Conservation (phyloP, 2,888 invertebrate genomes). For the Apamea anceps region DNA sequence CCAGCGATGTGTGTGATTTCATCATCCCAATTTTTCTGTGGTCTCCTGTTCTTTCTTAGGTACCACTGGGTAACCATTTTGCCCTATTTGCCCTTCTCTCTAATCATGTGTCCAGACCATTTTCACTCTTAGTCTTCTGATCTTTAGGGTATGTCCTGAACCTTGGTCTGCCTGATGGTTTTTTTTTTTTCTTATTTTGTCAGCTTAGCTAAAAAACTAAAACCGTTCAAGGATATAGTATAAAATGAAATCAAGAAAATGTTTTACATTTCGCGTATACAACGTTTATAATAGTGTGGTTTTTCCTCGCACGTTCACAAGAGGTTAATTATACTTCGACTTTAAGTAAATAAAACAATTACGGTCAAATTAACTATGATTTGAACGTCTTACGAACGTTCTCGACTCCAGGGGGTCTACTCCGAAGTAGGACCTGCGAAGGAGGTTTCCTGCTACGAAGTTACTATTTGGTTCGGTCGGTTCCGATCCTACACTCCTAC, state of each 20-base stretch:
- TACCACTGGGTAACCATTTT: not conserved
- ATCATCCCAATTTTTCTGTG: not conserved
- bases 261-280: slow-evolving; percentile 9
- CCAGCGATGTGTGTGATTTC: not conserved
- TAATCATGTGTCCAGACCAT: not conserved
- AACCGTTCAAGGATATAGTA: not conserved
- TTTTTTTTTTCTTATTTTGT: not conserved
- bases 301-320: slow-evolving; percentile 34
- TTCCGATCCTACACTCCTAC: no score
- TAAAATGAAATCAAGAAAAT: not conserved
- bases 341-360: slow-evolving; percentile 34
- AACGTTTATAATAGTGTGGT: slow-evolving; percentile 6
- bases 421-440: no score
- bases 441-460: no score
- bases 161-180: not conserved
- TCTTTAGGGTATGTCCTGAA: not conserved
- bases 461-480: no score
- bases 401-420: no score
- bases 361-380: not conserved
- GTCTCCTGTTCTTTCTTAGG: no score
- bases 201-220: not conserved
- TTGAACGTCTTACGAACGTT: not conserved
- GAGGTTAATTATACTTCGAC: slow-evolving; percentile 21
- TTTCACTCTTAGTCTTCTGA: not conserved
- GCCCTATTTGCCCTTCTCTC: no score